These are phyloP conservation scores for Gymnodraco acuticeps DNA, from an alignment of 2,797 vertebrate genomes.

Conservation along the genomic window DNA sequence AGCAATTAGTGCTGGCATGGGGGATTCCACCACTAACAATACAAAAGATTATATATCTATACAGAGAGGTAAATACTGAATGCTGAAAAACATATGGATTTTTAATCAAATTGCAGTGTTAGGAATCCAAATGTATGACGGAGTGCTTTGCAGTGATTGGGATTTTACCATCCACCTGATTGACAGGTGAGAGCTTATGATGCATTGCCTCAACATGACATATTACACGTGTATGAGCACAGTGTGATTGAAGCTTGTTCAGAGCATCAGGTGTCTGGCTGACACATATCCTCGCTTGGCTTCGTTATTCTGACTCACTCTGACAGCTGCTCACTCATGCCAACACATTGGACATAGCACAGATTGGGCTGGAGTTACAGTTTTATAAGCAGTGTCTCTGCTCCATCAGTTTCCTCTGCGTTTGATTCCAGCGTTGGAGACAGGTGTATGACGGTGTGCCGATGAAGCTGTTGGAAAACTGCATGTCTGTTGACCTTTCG, in stretches of 20 bases:
- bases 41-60: too few species aligned
- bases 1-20: not conserved
- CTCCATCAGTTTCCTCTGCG: not conserved
- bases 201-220: not conserved
- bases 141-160: not conserved
- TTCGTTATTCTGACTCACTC: conserved; percentile 29
- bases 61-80: not conserved
- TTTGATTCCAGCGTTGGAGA: not conserved
- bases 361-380: not conserved
- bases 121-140: too few species aligned
- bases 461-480: conserved; percentile 15
- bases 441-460: conserved; percentile 7
- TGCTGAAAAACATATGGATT: not conserved
- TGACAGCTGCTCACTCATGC: conserved; percentile 10
- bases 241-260: conserved; percentile 14
- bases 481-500: conserved; percentile 30
- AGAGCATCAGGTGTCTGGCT: conserved; percentile 50
- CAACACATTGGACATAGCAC: conserved; percentile 3
- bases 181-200: not conserved
- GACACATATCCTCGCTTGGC: conserved; percentile 27
- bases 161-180: conserved; percentile 8
- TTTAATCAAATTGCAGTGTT: not conserved
- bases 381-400: not conserved
- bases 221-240: conserved; percentile 14
- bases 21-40: not conserved